Evolutionary conservation across 2,888 invertebrate species (phyloP).

Genomic region (Drosophila macrospina): DNA sequence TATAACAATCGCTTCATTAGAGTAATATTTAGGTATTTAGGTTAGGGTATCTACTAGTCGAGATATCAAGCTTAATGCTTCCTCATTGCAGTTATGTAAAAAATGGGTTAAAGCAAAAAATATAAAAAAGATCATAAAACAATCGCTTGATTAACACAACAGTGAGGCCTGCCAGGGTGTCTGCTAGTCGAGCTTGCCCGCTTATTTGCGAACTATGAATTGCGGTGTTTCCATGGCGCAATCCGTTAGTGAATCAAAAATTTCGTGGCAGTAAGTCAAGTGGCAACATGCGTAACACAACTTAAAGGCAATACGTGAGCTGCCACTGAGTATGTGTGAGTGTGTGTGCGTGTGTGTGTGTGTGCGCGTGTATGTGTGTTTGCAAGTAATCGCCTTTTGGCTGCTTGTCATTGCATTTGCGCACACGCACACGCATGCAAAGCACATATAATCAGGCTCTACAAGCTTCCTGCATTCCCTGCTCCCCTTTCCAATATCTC

Average conservation of each 20-base stretch:
- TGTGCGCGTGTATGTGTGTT: slow-evolving; percentile 14
- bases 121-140: not conserved
- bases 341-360: slow-evolving; percentile 22
- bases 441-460: slow-evolving; percentile 72
- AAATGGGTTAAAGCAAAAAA: too few species aligned
- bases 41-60: too few species aligned
- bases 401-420: slow-evolving; percentile 66
- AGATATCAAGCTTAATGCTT: too few species aligned
- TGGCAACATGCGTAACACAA: slow-evolving; percentile 44
- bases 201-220: not conserved
- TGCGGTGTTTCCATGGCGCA: slow-evolving; percentile 1
- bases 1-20: too few species aligned
- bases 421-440: slow-evolving; percentile 49
- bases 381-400: slow-evolving; percentile 54
- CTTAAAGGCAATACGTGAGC: slow-evolving; percentile 28
- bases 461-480: slow-evolving; percentile 15
- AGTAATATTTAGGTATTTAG: too few species aligned
- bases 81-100: too few species aligned
- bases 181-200: not conserved
- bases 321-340: slow-evolving; percentile 7
- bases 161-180: not conserved
- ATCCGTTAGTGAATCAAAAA: slow-evolving; percentile 32
- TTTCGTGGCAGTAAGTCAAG: slow-evolving; percentile 35
- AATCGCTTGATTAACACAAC: not conserved
- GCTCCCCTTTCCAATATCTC: not conserved